These are phyloP conservation scores for Alcedo atthis DNA, from an alignment of 2,797 vertebrate species.

Conservation along the genomic window DNA sequence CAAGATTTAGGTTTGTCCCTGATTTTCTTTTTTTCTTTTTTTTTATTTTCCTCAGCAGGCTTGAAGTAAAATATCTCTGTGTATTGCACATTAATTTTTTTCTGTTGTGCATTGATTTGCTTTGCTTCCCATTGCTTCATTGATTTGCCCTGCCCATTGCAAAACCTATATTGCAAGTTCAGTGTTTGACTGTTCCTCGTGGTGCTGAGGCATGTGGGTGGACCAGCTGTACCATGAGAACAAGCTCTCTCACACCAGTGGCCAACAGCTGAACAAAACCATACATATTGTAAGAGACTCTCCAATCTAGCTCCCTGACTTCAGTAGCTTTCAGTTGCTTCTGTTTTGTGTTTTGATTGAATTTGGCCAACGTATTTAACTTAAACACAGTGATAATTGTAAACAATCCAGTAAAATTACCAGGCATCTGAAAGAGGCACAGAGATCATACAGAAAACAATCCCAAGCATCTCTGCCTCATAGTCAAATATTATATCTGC, in stretches of 20 bases:
- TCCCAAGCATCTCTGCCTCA: background rate
- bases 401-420: background rate
- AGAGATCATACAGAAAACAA: background rate
- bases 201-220: background rate
- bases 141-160: background rate
- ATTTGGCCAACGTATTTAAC: background rate
- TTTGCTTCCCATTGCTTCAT: background rate
- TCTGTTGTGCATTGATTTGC: background rate
- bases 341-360: background rate
- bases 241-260: background rate
- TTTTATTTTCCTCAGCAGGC: background rate
- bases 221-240: background rate
- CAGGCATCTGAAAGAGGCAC: background rate
- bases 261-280: conserved; percentile 20
- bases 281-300: background rate
- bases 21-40: background rate
- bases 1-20: background rate
- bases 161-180: background rate
- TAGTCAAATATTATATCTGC: background rate
- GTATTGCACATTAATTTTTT: background rate
- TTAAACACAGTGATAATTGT: background rate
- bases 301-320: conserved; percentile 4
- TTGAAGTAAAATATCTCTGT: conserved; percentile 19
- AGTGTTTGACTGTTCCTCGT: background rate
- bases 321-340: background rate